Evolutionary conservation across 2,113 vertebrate species (phyloP), one percentile per base, ranked within the genome.

Genomic region (Pterocles gutturalis): DNA sequence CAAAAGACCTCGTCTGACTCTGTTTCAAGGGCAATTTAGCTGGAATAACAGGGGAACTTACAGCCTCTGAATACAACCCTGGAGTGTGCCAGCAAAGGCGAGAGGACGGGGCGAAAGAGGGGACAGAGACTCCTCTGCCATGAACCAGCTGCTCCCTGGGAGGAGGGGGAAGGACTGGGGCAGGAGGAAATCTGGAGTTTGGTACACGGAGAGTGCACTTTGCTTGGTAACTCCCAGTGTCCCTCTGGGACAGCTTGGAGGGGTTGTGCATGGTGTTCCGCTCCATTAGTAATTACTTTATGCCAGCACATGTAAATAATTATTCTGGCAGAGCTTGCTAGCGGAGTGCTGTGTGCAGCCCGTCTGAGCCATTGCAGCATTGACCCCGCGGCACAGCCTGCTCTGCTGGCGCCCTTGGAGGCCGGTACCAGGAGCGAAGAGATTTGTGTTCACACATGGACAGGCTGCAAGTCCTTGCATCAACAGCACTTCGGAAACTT

Each of bases 241-340:
- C 61, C 91, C 92, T 53, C 61, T 55, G 90, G 48, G 92, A 83
- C 94, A 67, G 58, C 65, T 61, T 7, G 3, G 53, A 90, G 72
- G 86, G 79, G 76, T 46, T 26, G 43, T 75, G 88, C 92, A 70
- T 12, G 94, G 86, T 89, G 92, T 89, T 92, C 90, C 0, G 1
- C 94, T 93, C 92, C 90, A 89, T 94, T 94, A 94, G 92, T 54
- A 79, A 96, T 90, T 87, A 77, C 76, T 92, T 95, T 81, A 84
- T 93, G 89, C 94, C 96, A 95, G 97, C 86, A 92, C 72, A 92
- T 89, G 86, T 92, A 93, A 97, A 96, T 92, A 93, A 86, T 93
- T 91, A 92, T 67, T 96, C 95, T 96, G 94, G 89, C 96, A 93
- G 18, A 28, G 72, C 45, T 75, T 93, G 86, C 65, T 92, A 65